Evolutionary conservation across 2,797 vertebrate species (phyloP), one percentile per base, ranked within the genome.

Genomic region (Strix occidentalis): DNA sequence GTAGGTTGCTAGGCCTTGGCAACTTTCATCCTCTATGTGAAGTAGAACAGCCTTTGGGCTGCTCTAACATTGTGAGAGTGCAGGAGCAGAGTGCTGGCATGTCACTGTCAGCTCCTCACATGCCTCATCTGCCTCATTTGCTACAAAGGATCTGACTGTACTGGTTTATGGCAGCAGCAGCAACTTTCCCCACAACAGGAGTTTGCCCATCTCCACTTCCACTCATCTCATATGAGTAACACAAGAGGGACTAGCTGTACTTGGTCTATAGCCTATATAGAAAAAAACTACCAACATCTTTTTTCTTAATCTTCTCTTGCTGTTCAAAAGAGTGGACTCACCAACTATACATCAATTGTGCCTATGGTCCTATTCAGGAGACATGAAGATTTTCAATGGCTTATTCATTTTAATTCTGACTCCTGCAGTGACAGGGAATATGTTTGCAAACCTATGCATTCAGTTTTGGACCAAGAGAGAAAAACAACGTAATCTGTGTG

Each of bases 81-180:
- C 16, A 45, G 72, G 41, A 83, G 33, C 70, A 39, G 13, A 88
- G 31, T 81, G 11, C 5, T 75, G 57, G 8, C 15, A 13, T 64
- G 51, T 41, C 56, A 75, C 25, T 6, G 2, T 31, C 48, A 75
- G 13, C 28, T 75, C 45, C 48, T 86, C 1, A 0, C 2, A 1
- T 17, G 26, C 35, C 16, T 53, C 53, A 37, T 31, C 48, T 80
- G 25, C 21, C 37, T 33, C 7, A 1, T 2, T 16, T 60, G 14
- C 14, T 5, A 11, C 19, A 60, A 35, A 60, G n/a, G 17, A 24
- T 24, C 23, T 37, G 10, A n/a, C 20, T 66, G 13, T 50, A 28
- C 33, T 87, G 56, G 6, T 37, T 87, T 26, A 1, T 37, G 14
- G 1, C 51, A 89, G 18, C 79, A 77, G 26, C 23, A 79, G 41